These are phyloP conservation scores for Pyrocephalus nanus DNA, from an alignment of 2,797 vertebrate genomes.

Conservation along the genomic window DNA sequence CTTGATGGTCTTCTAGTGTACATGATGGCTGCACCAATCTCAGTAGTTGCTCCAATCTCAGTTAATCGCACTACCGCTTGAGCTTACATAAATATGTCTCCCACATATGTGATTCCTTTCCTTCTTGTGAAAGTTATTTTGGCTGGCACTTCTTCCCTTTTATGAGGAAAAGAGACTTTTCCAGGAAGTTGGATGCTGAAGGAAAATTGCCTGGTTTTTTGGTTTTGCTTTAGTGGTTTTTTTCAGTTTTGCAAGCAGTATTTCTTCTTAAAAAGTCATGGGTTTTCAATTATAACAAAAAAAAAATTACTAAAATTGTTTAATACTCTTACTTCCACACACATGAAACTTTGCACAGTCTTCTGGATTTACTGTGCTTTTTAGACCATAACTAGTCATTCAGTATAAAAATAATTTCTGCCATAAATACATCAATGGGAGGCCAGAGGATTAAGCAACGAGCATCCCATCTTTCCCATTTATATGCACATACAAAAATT, in stretches of 20 bases:
- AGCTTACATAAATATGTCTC: background rate
- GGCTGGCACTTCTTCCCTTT: background rate
- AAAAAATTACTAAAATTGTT: background rate
- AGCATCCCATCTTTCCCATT: background rate
- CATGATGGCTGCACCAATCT: background rate
- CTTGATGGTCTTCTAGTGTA: background rate
- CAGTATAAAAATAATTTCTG: background rate
- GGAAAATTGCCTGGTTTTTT: background rate
- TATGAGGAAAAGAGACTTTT: background rate
- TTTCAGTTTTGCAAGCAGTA: background rate
- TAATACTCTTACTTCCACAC: constrained; percentile 26
- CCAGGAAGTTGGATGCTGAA: background rate
- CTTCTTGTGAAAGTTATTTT: background rate
- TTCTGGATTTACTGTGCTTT: background rate
- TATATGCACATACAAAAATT: background rate
- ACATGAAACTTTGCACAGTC: background rate
- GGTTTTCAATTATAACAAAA: background rate
- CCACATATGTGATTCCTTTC: background rate
- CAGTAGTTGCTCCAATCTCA: background rate
- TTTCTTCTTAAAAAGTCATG: background rate
- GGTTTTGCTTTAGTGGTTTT: too few relatives aligned
- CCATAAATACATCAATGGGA: background rate
- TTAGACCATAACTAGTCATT: background rate
- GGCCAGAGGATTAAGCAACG: background rate
- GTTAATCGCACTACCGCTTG: background rate